phyloP scores from a whole-genome alignment of 2,888 invertebrate species.

The Oasisia sp. region DNA sequence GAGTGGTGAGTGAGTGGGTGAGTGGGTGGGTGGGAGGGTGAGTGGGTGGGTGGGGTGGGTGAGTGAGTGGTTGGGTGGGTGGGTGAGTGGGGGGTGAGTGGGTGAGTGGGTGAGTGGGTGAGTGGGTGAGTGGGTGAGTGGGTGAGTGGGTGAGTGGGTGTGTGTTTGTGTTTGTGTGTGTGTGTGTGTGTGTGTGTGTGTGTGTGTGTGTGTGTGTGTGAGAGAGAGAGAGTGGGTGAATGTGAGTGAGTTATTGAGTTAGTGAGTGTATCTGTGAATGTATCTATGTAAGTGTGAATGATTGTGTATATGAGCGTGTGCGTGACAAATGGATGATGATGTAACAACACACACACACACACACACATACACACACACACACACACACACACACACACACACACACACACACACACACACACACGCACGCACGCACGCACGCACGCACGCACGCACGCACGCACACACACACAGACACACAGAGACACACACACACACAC shows the following conservation, averaged over 20 bases:
- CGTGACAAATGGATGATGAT: too few species aligned
- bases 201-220: too few species aligned
- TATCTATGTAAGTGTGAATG: too few species aligned
- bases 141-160: slow-evolving; percentile 13
- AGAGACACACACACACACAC: too few species aligned
- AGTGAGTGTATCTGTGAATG: too few species aligned
- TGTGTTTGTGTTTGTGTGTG: slow-evolving; percentile 20
- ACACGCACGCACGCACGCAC: not conserved
- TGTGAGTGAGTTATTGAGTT: too few species aligned
- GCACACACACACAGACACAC: too few species aligned
- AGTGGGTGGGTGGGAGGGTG: slow-evolving; percentile 24
- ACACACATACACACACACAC: not conserved
- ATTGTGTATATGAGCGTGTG: too few species aligned
- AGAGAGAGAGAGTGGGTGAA: too few species aligned
- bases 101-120: not conserved
- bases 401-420: not conserved
- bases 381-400: not conserved
- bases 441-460: too few species aligned
- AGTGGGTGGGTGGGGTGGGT: too few species aligned
- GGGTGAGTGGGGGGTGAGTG: slow-evolving; percentile 30
- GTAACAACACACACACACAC: too few species aligned
- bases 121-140: not conserved
- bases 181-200: not conserved
- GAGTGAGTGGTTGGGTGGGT: not conserved
- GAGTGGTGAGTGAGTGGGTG: slow-evolving; percentile 28